Base-by-base conservation (phyloP, 2,797 vertebrate genomes). In the Mus minutoides region DNA sequence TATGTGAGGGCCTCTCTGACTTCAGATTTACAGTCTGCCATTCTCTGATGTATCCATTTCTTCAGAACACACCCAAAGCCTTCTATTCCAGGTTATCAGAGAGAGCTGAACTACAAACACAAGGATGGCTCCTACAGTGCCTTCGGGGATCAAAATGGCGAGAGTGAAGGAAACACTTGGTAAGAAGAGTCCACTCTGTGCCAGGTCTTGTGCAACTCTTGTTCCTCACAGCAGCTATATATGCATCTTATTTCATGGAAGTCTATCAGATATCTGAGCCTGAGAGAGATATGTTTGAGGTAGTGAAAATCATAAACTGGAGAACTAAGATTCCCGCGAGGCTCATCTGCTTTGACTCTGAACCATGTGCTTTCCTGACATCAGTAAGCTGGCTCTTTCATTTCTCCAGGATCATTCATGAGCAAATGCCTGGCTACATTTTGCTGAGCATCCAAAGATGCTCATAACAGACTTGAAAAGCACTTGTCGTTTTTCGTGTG, bases 71-170 rank as follows among this genome's bases (percentile, higher is more conserved):
- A 80, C 8, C 76, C 31, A 43, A 49, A 49, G 17, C 37, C 69
- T 88, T 97, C 58, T 7, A 0, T 92, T 97, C 80, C 97, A 99
- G 99, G 99, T 5, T 99, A 99, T 96, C 99, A 99, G 98, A 98
- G 98, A 78, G 98, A 99, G 89, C 97, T 99, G 93, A 99, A 93
- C n/a, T 99, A 99, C 98, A 99, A 99, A 89, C 99, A 99, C 22
- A 4, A 54, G 0, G 99, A 99, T 7, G 99, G 99, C 8, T 99
- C 99, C 62, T 99, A 99, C 16, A 99, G 99, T 8, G 99, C 99
- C 17, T 99, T 99, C 54, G 99, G 99, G 31, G 98, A 98, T 5
- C 14, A 0, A 9, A 29, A 84, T 12, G 93, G 12, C 0, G 98
- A 97, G n/a, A 78, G 43, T 0, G 94, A 97, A 92, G 99, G 98